Evolutionary conservation across 2,113 vertebrate genomes (phyloP), one percentile per base, ranked within the genome.

Genomic region (Heterochromis multidens): DNA sequence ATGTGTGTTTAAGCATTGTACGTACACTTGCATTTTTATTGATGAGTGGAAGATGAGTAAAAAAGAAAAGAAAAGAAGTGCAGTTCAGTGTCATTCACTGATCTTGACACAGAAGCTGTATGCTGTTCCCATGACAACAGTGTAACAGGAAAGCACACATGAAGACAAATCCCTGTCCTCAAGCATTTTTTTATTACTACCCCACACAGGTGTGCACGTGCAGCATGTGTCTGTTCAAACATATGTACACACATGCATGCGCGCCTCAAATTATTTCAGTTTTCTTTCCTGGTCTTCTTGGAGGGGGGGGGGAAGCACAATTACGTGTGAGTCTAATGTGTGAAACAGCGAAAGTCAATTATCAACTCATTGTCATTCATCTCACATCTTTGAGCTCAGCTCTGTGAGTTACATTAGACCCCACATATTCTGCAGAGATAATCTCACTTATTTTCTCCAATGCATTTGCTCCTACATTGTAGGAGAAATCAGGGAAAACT

Each of bases 61-160:
- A 40, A 65, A 23, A 59, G 13, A 79, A 21, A 29, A 52, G 56
- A 70, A 63, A 17, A 56, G 9, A 65, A 78, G 40, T 10, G 33
- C 8, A 74, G 87, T 67, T 60, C n/a, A 79, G 59, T 17, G 25
- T 86, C 61, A 88, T 70, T 83, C 61, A 63, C 58, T 5, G 59
- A 35, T 81, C 43, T 1, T 77, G 57, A 54, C 70, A 74, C 46
- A 43, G 52, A 90, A 70, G 74, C 76, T 76, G 77, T 70, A 82
- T 91, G 84, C 52, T 87, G 84, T 94, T 92, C 3, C 92, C 88
- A 91, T 91, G 91, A 86, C 91, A 89, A 93, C 91, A 43, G 49
- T n/a, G 77, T 80, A 79, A 88, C 25, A 62, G 14, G 65, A 27
- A 33, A 43, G 81, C 63, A 60, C 54, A 61, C 49, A 78, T 52